phyloP scores from a whole-genome alignment of 2,888 invertebrate genomes.

The Drosophila yooni region DNA sequence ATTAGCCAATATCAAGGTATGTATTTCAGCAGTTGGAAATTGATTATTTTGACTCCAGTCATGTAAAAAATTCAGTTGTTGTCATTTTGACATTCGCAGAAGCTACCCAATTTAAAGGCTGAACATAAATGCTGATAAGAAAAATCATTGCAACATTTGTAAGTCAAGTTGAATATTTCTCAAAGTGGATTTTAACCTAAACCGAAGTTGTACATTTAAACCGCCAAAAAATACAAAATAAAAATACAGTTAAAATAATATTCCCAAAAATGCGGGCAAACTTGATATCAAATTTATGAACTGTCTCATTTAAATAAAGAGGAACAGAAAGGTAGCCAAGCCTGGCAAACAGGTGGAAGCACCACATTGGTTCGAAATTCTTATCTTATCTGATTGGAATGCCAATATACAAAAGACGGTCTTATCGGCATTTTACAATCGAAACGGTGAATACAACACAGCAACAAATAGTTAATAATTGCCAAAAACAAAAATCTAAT shows the following conservation, averaged over 20 bases:
- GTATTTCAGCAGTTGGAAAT: constrained; percentile 14
- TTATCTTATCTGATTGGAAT: constrained; percentile 67
- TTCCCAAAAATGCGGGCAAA: neutral
- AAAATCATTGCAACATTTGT: neutral
- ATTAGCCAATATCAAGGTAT: constrained; percentile 31
- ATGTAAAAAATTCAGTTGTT: constrained; percentile 30
- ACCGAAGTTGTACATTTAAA: too few relatives aligned
- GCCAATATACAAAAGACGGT: constrained; percentile 59
- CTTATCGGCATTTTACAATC: constrained; percentile 57
- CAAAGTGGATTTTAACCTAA: neutral
- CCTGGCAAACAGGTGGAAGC: constrained; percentile 33
- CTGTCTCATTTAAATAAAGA: constrained; percentile 52
- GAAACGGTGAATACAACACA: constrained; percentile 38
- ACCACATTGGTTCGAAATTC: constrained; percentile 14
- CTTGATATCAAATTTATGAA: neutral
- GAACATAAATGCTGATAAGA: constrained; percentile 31
- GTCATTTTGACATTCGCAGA: constrained; percentile 5
- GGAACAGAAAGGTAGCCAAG: constrained; percentile 52
- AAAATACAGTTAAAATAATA: neutral
- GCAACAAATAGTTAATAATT: constrained; percentile 52
- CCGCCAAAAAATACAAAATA: too few relatives aligned
- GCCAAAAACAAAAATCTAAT: constrained; percentile 27
- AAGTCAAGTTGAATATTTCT: neutral
- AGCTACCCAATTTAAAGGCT: constrained; percentile 40
- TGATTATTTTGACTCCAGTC: constrained; percentile 10